A percentile compares a stretch with the other conserved stretches of the same genome.
Conservation (phyloP, 2,888 invertebrate species). For the Gisinianus flammeolus region DNA sequence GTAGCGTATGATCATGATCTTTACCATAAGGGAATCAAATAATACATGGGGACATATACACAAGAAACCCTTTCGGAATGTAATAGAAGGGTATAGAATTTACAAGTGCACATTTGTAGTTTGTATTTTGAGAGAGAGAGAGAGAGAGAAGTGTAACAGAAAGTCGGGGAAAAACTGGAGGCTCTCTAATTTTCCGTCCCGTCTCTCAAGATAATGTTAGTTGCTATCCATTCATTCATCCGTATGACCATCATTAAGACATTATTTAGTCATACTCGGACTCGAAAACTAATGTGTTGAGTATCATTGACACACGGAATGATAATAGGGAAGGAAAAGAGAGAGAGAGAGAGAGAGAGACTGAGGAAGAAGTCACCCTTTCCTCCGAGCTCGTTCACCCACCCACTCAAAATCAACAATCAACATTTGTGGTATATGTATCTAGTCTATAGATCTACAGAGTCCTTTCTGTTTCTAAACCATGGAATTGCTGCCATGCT, state of each 20-base stretch:
- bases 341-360: too few species aligned
- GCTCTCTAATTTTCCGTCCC: conserved; percentile 14
- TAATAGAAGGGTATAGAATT: too few species aligned
- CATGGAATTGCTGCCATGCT: not conserved
- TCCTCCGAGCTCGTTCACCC: not conserved
- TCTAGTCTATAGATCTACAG: not conserved
- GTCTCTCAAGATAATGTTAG: conserved; percentile 18
- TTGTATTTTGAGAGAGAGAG: not conserved
- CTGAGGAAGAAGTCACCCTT: not conserved
- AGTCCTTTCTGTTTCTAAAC: not conserved
- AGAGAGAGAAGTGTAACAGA: too few species aligned
- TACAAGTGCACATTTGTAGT: not conserved
- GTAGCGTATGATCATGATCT: too few species aligned
- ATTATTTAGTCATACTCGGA: conserved; percentile 10
- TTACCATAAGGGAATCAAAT: too few species aligned
- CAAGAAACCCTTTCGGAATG: too few species aligned
- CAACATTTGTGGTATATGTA: not conserved
- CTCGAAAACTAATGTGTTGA: not conserved
- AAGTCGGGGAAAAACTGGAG: too few species aligned
- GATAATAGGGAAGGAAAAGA: conserved; percentile 24
- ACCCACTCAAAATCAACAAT: not conserved
- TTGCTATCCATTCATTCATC: not conserved
- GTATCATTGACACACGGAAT: conserved; percentile 30
- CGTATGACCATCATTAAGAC: conserved; percentile 28
- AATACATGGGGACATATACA: too few species aligned